Evolutionary conservation across 2,113 vertebrate species (phyloP), one percentile per base, ranked within the genome.

Genomic region (Ptychochromis oligacanthus): DNA sequence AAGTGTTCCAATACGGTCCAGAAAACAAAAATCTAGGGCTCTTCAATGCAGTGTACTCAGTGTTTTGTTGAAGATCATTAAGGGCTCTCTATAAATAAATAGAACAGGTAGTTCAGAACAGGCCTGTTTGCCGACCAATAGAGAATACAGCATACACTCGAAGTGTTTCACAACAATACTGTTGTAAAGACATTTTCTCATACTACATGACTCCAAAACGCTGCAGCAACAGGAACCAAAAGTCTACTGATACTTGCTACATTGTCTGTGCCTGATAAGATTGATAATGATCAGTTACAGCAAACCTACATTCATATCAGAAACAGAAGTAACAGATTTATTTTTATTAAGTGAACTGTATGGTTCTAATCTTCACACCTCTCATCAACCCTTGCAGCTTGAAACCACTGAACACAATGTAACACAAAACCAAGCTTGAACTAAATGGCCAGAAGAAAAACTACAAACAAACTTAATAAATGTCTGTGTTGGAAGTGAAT

Each of bases 1-100:
- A 91, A 93, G 93, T 92, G 92, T 86, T 90, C 84, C 83, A 85
- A 67, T 77, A 65, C 72, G 28, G 84, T 80, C 85, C 87, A 86
- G 84, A 84, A 88, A 92, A 91, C 87, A 91, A 61, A 90, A 80
- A 91, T 94, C 87, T 90, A 93, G 92, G 91, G 93, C 93, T 89
- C 93, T 93, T 90, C 91, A 93, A 61, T 85, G 20, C 87, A 80
- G 83, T 59, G 90, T 83, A 20, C 85, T 90, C 86, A 20, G 43
- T 76, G 89, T 80, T 87, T 74, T 84, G 88, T 81, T 88, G 81
- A 76, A 90, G 78, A 90, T 91, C 88, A 93, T 89, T 92, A 91
- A 94, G 91, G 61, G 89, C 89, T 64, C 90, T 93, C 90, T 84
- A 90, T 87, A 81, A 89, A 93, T 92, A 91, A 92, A 93, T 28